Base-by-base conservation (phyloP, 2,888 invertebrate species). In the Pandemis cinnamomeana region DNA sequence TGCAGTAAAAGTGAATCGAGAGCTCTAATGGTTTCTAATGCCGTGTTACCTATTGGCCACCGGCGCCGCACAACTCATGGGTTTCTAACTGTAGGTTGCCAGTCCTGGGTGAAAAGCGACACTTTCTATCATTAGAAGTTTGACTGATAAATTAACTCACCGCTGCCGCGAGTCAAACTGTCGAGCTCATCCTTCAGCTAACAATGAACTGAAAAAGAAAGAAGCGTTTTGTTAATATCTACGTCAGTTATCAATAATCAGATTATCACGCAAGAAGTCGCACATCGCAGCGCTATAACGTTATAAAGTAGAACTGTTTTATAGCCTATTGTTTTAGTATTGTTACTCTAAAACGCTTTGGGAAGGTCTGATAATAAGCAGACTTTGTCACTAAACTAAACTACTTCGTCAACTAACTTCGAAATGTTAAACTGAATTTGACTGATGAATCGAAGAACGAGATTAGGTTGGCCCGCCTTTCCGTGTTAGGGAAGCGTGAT, bases 171-270 rank as follows among this genome's bases (percentile, higher is more conserved):
- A 67, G 41, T 74, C 46, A 74, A 67, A 67, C 61, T 62, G 44
- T 46, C 8, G 44, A 27, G 11, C 58, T 61, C 74, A 74, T 74
- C 71, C 70, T 51, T 74, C 73, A 61, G 70, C 60, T 61, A 42
- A 53, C 64, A 66, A 66, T 74, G 61, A 74, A 71, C 74, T 74
- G 71, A 1, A 71, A 73, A 48, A 73, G 51, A 11, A 61, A 44
- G 11, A 74, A 61, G 5, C 46, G 11, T 27, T 53, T 10, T 7
- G 48, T 67, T 71, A 42, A 41, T 42, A 55, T 6, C 15, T 15
- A 46, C 13, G 20, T 4, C 2, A 20, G 0, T 20, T 55, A 55
- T 55, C 55, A 55, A 55, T 20, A 7, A 55, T 8, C 55, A 8
- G 2, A 20, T 55, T n/a, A n/a, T 13, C 51, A 51, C n/a, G 15